Percentiles rank a stretch among this genome's conserved stretches.
Conservation (phyloP, 2,113 vertebrate species). For the Erinaceus europaeus region DNA sequence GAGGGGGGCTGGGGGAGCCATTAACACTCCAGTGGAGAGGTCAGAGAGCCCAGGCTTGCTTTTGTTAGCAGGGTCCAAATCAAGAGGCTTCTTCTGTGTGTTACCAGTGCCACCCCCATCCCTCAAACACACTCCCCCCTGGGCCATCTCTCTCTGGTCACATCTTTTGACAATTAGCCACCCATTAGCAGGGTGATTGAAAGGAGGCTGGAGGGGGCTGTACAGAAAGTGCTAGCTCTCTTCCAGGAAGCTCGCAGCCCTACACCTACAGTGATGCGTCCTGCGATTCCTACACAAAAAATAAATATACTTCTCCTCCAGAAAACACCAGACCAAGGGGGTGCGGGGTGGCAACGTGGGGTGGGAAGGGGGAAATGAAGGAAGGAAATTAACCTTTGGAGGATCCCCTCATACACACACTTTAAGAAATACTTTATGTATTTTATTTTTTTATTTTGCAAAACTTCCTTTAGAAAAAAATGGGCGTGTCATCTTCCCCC, state of each 20-base stretch:
- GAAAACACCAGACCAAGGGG: constrained; percentile 62
- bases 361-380: constrained; percentile 12
- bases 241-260: constrained; percentile 82
- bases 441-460: constrained; percentile 53
- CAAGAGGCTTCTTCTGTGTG: constrained; percentile 82
- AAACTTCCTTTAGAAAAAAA: constrained; percentile 53
- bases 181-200: constrained; percentile 86
- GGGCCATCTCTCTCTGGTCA: constrained; percentile 83
- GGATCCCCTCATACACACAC: too few relatives aligned
- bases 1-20: constrained; percentile 82
- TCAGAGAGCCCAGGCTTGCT: constrained; percentile 87
- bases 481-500: constrained; percentile 69
- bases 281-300: constrained; percentile 73
- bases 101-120: constrained; percentile 77
- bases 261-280: constrained; percentile 79
- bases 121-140: constrained; percentile 85
- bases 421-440: too few relatives aligned
- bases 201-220: constrained; percentile 80
- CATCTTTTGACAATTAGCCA: constrained; percentile 85
- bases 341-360: neutral
- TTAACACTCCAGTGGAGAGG: constrained; percentile 87
- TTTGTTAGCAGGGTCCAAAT: constrained; percentile 87
- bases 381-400: constrained; percentile 48
- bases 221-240: constrained; percentile 78
- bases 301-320: constrained; percentile 57